Evolutionary conservation across 2,797 vertebrate species (phyloP).

Genomic region (Miichthys miiuy): DNA sequence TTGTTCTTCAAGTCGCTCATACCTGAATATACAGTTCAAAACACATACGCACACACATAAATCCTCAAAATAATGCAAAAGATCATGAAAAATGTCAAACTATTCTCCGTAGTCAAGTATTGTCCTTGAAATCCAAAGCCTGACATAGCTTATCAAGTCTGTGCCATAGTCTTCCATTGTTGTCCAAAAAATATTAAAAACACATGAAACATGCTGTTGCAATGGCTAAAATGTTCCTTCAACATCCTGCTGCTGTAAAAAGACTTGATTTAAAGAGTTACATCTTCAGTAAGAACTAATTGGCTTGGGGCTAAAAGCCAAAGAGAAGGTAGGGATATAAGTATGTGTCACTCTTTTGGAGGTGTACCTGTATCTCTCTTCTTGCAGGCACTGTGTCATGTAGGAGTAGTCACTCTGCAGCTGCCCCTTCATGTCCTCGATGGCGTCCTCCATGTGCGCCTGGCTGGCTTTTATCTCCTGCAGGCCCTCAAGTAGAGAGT

Average conservation of each 20-base stretch:
- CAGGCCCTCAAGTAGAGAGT: slow-evolving; percentile 93
- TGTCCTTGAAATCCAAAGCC: not conserved
- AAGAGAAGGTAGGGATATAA: not conserved
- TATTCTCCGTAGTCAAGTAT: not conserved
- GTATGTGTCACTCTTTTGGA: not conserved
- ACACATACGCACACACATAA: slow-evolving; percentile 9
- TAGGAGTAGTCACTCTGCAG: slow-evolving; percentile 96
- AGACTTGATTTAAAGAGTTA: not conserved
- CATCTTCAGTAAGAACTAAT: not conserved
- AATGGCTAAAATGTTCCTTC: not conserved
- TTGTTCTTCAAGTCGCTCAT: slow-evolving; percentile 96
- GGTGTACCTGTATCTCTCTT: slow-evolving; percentile 94
- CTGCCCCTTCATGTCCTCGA: slow-evolving; percentile 96
- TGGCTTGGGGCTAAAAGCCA: not conserved
- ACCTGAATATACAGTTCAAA: slow-evolving; percentile 81
- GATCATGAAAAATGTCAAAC: not conserved
- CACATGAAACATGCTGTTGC: not conserved
- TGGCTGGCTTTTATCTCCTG: slow-evolving; percentile 96
- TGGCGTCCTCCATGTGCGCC: slow-evolving; percentile 94
- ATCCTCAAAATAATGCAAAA: not conserved
- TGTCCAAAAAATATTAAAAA: not conserved
- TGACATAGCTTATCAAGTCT: not conserved
- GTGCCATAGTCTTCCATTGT: not conserved
- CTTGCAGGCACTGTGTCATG: slow-evolving; percentile 98
- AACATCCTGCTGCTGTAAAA: not conserved